Evolutionary conservation across 2,113 vertebrate genomes (phyloP).

Genomic region (Boulengeromyrus knoepffleri): DNA sequence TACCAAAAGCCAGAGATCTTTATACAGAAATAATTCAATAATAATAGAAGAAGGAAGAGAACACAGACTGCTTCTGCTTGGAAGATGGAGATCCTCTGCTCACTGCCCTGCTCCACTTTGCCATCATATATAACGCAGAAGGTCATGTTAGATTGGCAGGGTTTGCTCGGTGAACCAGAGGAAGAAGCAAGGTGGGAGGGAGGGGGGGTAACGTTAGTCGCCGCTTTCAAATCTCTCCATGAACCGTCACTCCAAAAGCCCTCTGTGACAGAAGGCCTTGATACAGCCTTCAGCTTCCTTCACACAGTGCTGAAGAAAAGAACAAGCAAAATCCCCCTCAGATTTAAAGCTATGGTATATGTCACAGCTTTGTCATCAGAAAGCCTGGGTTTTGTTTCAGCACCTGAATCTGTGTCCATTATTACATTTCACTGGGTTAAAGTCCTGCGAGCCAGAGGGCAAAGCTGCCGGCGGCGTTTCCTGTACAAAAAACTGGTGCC

Average conservation of each 20-base stretch:
- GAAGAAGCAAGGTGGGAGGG: constrained; percentile 7
- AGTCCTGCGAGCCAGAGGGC: neutral
- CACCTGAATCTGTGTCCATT: neutral
- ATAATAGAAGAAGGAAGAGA: neutral
- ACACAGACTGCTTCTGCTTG: neutral
- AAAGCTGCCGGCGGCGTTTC: neutral
- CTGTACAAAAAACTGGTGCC: neutral
- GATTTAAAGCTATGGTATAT: neutral
- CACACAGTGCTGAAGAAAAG: neutral
- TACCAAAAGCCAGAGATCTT: neutral
- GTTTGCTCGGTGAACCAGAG: constrained; percentile 18
- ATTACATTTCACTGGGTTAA: neutral
- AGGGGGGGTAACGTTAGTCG: neutral
- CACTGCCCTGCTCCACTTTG: neutral
- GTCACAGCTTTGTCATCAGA: neutral
- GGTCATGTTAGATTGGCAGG: constrained; percentile 11
- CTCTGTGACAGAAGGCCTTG: neutral
- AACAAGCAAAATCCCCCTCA: neutral
- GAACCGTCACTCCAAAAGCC: neutral
- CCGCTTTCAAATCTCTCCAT: neutral
- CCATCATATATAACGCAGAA: constrained; percentile 11
- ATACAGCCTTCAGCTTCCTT: neutral
- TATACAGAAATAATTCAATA: constrained; percentile 16
- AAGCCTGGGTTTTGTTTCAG: neutral
- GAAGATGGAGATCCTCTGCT: neutral